Conservation (phyloP, 2,113 vertebrate genomes). For the Amphiprion ocellaris region DNA sequence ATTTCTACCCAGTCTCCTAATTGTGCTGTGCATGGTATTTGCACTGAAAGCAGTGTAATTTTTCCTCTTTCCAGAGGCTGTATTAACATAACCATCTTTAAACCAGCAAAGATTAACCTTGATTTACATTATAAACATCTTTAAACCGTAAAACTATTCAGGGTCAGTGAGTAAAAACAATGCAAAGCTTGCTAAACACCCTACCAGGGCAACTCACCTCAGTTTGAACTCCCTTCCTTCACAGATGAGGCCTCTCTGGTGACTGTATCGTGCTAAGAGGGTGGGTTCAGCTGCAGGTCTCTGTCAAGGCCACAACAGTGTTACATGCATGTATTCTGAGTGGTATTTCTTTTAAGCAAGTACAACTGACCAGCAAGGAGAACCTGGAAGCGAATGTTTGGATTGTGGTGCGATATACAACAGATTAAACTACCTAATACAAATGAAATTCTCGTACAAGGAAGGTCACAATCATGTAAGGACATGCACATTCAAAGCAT, state of each 20-base stretch:
- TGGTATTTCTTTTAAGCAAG: not conserved
- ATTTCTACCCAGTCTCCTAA: constrained; percentile 2
- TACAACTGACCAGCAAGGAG: not conserved
- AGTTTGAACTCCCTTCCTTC: constrained; percentile 51
- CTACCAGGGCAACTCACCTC: constrained; percentile 23
- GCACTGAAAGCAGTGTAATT: not conserved
- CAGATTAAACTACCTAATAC: not conserved
- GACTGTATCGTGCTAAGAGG: constrained; percentile 30
- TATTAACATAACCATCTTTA: constrained; percentile 29
- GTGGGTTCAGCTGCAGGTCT: constrained; percentile 64
- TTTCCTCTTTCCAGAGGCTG: not conserved
- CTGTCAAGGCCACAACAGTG: constrained; percentile 14
- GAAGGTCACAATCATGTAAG: not conserved
- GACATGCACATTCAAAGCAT: not conserved
- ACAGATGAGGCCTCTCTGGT: constrained; percentile 24
- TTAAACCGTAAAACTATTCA: constrained; percentile 23
- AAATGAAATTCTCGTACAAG: not conserved
- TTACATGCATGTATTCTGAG: not conserved
- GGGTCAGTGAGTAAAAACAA: constrained; percentile 25
- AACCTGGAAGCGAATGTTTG: not conserved
- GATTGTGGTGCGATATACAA: constrained; percentile 1
- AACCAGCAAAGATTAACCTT: constrained; percentile 33
- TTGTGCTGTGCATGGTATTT: not conserved
- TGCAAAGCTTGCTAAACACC: constrained; percentile 11
- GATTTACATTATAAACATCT: constrained; percentile 21